Base-by-base conservation (phyloP, 2,113 vertebrate species). In the Sylvilagus bachmani region DNA sequence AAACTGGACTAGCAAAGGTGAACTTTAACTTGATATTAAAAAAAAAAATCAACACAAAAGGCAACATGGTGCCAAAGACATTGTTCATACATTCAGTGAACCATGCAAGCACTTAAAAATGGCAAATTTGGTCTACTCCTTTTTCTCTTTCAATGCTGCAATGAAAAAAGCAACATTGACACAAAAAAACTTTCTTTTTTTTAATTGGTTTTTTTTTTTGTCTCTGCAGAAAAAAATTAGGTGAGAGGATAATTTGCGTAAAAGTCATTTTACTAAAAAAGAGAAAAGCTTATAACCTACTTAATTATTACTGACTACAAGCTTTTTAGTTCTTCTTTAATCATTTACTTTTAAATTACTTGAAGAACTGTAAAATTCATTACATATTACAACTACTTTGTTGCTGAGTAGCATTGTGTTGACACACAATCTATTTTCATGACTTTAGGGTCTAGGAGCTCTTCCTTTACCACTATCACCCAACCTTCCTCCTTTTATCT, bases 1-100 rank as follows among this genome's bases (percentile, higher is more conserved):
- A 69, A 67, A 71, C 3, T 77, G 44, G 36, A 73, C 74, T 80
- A 82, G 8, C 49, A 93, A 90, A 89, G 49, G 25, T 19, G 77
- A 71, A 66, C 3, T 83, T 96, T 82, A 95, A 80, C 31, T 78
- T 75, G 22, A 78, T 74, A 94, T 36, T 19, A 14, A 75, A 94
- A 64, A 75, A 94, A 64, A 66, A 0, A 80, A 67, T 89, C 21
- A 90, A 51, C n/a, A 80, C 38, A 79, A 62, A 90, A 91, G 83
- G 64, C 3, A 69, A 66, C 3, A 64, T 21, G 77, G 3, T 92
- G 21, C 9, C 25, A 66, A 69, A 66, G 51, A 73, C 6, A 62
- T 70, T 5, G 1, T 62, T 17, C 13, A n/a, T 25, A 5, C 22
- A 44, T 36, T 86, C 19, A 0, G 11, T 55, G 58, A 91, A 14